Conservation (phyloP, 2,888 invertebrate genomes). For the Villa cingulata region DNA sequence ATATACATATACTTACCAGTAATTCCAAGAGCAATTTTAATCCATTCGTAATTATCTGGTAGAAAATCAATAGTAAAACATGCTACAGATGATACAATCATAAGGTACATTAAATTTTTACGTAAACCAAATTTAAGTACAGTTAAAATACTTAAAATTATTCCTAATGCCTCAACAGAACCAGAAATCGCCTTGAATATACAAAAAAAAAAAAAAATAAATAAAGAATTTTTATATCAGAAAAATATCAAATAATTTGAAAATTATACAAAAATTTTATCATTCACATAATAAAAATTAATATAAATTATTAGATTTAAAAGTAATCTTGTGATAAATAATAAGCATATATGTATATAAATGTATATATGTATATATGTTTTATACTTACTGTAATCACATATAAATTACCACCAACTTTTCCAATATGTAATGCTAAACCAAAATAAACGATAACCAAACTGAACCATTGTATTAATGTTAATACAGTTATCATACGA, state of each 20-base stretch:
- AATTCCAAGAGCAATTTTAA: constrained; percentile 55
- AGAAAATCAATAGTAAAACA: constrained; percentile 47
- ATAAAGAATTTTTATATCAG: background rate
- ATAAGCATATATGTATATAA: no score
- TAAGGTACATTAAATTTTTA: constrained; percentile 52
- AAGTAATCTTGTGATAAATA: constrained; percentile 5
- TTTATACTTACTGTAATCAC: constrained; percentile 48
- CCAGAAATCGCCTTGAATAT: constrained; percentile 44
- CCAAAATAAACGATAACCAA: constrained; percentile 69
- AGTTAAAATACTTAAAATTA: constrained; percentile 56
- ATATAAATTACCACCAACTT: constrained; percentile 60
- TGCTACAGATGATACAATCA: constrained; percentile 53
- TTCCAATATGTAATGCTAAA: constrained; percentile 57
- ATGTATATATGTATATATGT: no score
- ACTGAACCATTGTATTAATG: constrained; percentile 58
- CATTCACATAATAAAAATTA: no score
- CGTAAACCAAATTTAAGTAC: constrained; percentile 56
- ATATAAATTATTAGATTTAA: no score
- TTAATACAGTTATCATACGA: constrained; percentile 51
- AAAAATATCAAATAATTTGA: no score
- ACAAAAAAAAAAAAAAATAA: background rate
- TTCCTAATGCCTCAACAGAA: constrained; percentile 57
- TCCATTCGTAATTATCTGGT: constrained; percentile 41
- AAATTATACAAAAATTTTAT: no score
- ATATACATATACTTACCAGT: constrained; percentile 39